Evolutionary conservation across 2,888 invertebrate genomes (phyloP), one percentile per base, ranked within the genome.

Genomic region (Metalampra italica): DNA sequence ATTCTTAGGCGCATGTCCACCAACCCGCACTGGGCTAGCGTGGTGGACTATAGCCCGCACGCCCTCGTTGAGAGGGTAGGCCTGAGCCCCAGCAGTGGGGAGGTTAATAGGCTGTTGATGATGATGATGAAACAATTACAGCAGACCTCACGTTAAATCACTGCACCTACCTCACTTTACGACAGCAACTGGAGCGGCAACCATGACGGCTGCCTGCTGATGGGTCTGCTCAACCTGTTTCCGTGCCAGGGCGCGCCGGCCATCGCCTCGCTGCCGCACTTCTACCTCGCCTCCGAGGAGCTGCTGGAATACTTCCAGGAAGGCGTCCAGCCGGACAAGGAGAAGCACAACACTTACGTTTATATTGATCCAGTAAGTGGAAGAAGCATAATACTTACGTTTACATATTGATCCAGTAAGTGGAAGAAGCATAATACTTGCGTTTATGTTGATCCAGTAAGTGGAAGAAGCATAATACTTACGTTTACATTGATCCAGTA

Each of bases 251-350:
- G 91, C 7, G 91, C 91, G 0, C 93, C 94, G 0, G 88, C 92
- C 15, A 82, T 92, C 36, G 83, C 91, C 12, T 93, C 93, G 0
- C 84, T 92, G 52, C 94, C 94, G 0, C 94, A 94, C 75, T 93
- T 91, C 78, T 90, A 92, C 67, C 78, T 92, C 13, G 92, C 75
- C 0, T 91, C 91, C 9, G 86, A 90, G 7, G 82, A 85, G 42
- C 71, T 92, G 8, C 62, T 88, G 5, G 80, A 86, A 0, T 92
- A 79, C 66, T 90, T 91, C 52, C 76, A 65, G 0, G 70, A 59
- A 9, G 92, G 92, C 7, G 55, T 93, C 36, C 66, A 69, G 0
- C 92, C 93, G 0, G 73, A 88, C 9, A 78, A 78, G 52, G 80
- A 86, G 46, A 79, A 85, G 36, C 94, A 94, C 58, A 89, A 89